Base-by-base conservation (phyloP, 2,888 invertebrate species). In the Pheosia gnoma region DNA sequence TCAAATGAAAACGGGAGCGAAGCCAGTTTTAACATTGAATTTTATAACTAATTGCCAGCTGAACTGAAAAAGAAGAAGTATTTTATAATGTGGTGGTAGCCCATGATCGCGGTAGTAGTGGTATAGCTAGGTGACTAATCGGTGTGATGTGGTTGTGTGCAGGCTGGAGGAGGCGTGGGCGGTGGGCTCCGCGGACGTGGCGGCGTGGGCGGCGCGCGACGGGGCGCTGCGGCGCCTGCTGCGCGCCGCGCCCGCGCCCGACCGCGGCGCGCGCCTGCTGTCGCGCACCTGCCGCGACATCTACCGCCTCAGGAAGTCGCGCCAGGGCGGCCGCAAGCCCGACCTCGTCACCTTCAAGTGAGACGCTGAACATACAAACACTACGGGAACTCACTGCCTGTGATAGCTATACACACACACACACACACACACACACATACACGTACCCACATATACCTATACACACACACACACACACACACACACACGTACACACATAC, bases 251-350 rank as follows among this genome's bases (percentile, higher is more conserved):
- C 85, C 94, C 0, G 95, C 96, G 72, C 96, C 78, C 94, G 96
- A 86, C 95, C 97, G 73, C 95, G 97, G 86, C 95, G 96, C 97
- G 73, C 96, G 97, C 77, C 95, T 98, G 87, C 94, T 98, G 73
- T 96, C 96, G 90, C 96, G 97, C 83, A 98, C 98, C 10, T 97
- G 97, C 64, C 95, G 97, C 82, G 98, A 99, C 91, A 98, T 98
- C 76, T 98, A 98, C 90, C 96, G 98, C 75, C 94, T 99, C 67
- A 94, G 98, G 72, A 97, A 97, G 88, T 97, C 97, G 58, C 96
- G 97, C 82, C 97, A 97, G 74, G 97, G 97, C 57, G 97, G 97
- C 78, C 96, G 98, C 69, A 97, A 97, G 84, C 98, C 98, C 0
- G 98, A 98, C 89, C 94, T 98, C 71, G 96, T 98, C 78, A 98